A percentile compares a stretch with the other conserved stretches of the same genome.
Conservation (phyloP, 2,888 invertebrate genomes). For the Clusia tigrina region DNA sequence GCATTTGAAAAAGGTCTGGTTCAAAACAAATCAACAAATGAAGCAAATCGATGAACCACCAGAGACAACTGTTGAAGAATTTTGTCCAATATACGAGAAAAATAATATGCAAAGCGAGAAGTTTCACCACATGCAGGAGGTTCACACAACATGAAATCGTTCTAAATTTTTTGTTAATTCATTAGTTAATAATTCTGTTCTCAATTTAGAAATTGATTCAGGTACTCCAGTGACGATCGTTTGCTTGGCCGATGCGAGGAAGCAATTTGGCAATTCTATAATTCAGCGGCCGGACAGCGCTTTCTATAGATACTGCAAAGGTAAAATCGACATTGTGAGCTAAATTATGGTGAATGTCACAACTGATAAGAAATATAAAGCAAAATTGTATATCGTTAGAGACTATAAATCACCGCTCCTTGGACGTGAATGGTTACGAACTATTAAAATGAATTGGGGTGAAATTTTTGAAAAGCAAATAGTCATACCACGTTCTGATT, state of each 20-base stretch:
- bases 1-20: too few species aligned
- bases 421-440: slow-evolving; percentile 17
- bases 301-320: slow-evolving; percentile 24
- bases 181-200: slow-evolving; percentile 20
- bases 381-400: slow-evolving; percentile 19
- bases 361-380: neutral
- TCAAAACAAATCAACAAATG: too few species aligned
- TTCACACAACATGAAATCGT: too few species aligned
- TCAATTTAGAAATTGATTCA: slow-evolving; percentile 28
- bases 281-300: slow-evolving; percentile 15
- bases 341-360: slow-evolving; percentile 16
- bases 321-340: slow-evolving; percentile 15
- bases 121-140: too few species aligned
- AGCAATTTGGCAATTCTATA: slow-evolving; percentile 16
- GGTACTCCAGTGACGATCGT: slow-evolving; percentile 24
- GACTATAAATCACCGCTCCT: slow-evolving; percentile 19
- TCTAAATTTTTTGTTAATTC: slow-evolving; percentile 24
- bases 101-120: too few species aligned
- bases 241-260: slow-evolving; percentile 17
- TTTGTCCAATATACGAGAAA: too few species aligned
- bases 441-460: slow-evolving; percentile 14
- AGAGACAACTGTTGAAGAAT: too few species aligned
- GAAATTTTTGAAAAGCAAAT: slow-evolving; percentile 1
- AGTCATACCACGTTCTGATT: neutral
- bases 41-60: too few species aligned